Conservation (phyloP, 1,140 invertebrate genomes). For the Sminthurinus signatus region DNA sequence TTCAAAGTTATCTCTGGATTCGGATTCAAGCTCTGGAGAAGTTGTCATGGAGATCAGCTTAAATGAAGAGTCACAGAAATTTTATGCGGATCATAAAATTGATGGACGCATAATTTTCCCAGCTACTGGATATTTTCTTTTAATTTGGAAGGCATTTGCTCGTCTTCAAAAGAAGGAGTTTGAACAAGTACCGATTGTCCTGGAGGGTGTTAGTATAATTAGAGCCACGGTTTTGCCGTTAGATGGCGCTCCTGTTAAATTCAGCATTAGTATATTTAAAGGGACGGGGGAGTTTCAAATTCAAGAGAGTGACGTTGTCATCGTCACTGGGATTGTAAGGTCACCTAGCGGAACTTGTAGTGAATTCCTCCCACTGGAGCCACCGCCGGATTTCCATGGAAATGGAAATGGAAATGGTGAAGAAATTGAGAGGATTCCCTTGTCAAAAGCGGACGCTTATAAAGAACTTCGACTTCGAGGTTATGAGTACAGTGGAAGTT, state of each 20-base stretch:
- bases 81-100: conserved; percentile 72
- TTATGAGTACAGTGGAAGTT: conserved; percentile 86
- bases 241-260: conserved; percentile 73
- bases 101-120: conserved; percentile 92
- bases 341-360: conserved; percentile 61
- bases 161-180: conserved; percentile 68
- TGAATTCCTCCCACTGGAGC: conserved; percentile 49
- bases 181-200: conserved; percentile 71
- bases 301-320: conserved; percentile 72
- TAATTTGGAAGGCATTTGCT: conserved; percentile 89
- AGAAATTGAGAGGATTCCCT: conserved; percentile 46
- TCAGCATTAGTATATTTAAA: conserved; percentile 80
- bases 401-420: background rate
- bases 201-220: conserved; percentile 83
- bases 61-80: no score
- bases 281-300: conserved; percentile 87
- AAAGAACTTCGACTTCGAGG: conserved; percentile 87
- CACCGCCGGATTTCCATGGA: conserved; percentile 29
- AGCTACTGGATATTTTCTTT: conserved; percentile 85
- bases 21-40: no score
- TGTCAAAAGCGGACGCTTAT: conserved; percentile 75
- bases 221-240: conserved; percentile 86
- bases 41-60: no score
- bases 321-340: conserved; percentile 68
- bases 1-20: no score